Conservation (phyloP, 1,140 invertebrate genomes). For the Anadara kagoshimensis region DNA sequence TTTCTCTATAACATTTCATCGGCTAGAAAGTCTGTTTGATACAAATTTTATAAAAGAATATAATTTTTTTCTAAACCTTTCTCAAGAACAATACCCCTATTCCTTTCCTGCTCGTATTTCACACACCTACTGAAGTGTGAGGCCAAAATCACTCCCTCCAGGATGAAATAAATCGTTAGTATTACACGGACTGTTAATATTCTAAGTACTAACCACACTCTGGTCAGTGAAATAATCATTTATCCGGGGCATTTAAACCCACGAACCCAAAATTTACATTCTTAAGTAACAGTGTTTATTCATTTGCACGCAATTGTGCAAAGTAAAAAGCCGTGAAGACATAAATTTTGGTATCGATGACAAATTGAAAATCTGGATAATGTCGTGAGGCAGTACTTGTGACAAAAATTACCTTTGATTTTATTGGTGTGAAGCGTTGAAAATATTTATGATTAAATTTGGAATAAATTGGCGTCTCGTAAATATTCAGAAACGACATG, state of each 20-base stretch:
- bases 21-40: no score
- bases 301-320: not conserved
- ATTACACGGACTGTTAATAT: no score
- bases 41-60: no score
- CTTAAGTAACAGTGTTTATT: constrained; percentile 7
- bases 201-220: no score
- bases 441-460: constrained; percentile 26
- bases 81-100: no score
- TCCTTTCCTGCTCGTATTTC: no score
- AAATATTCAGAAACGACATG: constrained; percentile 6
- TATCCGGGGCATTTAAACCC: not conserved
- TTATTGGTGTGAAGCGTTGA: constrained; percentile 34
- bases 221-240: no score
- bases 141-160: no score
- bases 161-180: no score
- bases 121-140: no score
- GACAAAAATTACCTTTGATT: constrained; percentile 32
- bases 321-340: constrained; percentile 40
- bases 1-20: no score
- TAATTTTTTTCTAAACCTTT: no score
- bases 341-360: constrained; percentile 38
- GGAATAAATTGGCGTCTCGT: constrained; percentile 14
- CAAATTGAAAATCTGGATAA: constrained; percentile 21
- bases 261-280: constrained; percentile 23
- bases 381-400: constrained; percentile 1